phyloP scores from a whole-genome alignment of 2,888 invertebrate species.

The Emmelina monodactyla region DNA sequence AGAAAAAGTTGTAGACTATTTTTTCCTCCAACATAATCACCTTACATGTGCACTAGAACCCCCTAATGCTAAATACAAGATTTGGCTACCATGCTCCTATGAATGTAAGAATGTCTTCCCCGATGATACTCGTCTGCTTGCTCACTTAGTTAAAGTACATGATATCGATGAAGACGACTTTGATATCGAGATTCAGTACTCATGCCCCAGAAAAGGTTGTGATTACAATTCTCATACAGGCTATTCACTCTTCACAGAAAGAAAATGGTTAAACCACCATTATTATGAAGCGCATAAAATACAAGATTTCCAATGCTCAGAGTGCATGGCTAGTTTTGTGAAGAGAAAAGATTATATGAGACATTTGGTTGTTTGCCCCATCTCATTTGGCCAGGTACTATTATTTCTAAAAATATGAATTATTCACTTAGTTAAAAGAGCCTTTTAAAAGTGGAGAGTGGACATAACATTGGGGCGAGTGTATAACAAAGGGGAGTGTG shows the following conservation, averaged over 20 bases:
- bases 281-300: conserved; percentile 72
- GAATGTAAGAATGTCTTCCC: no score
- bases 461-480: no score
- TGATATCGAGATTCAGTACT: conserved; percentile 46
- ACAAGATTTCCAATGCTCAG: conserved; percentile 63
- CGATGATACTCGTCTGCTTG: no score
- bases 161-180: conserved; percentile 25
- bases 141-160: conserved; percentile 67
- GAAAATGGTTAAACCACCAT: conserved; percentile 73
- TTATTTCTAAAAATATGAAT: no score
- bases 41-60: no score
- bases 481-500: no score
- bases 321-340: conserved; percentile 66
- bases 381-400: conserved; percentile 39
- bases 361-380: conserved; percentile 68
- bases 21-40: no score
- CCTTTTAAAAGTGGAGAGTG: no score
- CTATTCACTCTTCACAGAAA: conserved; percentile 51
- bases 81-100: no score
- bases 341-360: conserved; percentile 54
- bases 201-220: conserved; percentile 65
- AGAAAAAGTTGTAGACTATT: no score
- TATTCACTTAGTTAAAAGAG: no score
- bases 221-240: conserved; percentile 44
- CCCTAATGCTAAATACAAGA: no score